phyloP scores from a whole-genome alignment of 2,888 invertebrate species.

The Stenodema calcarata region DNA sequence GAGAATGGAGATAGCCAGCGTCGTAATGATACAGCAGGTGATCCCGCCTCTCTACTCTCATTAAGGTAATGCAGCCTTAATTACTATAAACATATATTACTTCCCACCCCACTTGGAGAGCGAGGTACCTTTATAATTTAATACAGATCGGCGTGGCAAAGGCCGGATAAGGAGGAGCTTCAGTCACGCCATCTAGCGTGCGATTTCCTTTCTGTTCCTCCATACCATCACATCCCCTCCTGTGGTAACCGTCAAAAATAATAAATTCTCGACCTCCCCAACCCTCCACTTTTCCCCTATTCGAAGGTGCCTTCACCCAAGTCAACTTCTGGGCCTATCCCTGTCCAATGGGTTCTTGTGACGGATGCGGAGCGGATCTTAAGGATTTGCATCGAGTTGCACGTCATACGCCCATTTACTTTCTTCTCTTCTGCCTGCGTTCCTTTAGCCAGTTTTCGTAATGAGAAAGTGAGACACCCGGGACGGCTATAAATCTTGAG shows the following conservation, averaged over 20 bases:
- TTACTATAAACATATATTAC: conserved; percentile 24
- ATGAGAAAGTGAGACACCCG: not conserved
- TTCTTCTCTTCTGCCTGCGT: not conserved
- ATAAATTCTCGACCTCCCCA: not conserved
- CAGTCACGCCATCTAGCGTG: conserved; percentile 8
- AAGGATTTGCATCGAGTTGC: conserved; percentile 9
- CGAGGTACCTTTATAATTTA: conserved; percentile 14
- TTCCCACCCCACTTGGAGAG: not conserved
- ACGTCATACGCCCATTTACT: not conserved
- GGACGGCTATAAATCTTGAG: not conserved
- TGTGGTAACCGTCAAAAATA: conserved; percentile 7
- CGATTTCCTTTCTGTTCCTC: not conserved
- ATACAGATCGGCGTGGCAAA: not conserved
- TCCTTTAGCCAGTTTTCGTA: not conserved
- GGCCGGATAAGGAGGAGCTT: not conserved
- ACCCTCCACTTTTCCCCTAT: not conserved
- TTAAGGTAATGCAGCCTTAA: conserved; percentile 11
- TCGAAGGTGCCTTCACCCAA: not conserved
- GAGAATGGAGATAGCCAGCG: not conserved
- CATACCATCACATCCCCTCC: not conserved
- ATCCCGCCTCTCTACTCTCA: not conserved
- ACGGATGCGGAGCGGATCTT: not conserved
- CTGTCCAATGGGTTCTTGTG: not conserved
- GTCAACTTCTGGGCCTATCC: not conserved
- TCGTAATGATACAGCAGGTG: not conserved